Conservation (phyloP, 2,888 invertebrate species). For the Lycaena phlaeas region DNA sequence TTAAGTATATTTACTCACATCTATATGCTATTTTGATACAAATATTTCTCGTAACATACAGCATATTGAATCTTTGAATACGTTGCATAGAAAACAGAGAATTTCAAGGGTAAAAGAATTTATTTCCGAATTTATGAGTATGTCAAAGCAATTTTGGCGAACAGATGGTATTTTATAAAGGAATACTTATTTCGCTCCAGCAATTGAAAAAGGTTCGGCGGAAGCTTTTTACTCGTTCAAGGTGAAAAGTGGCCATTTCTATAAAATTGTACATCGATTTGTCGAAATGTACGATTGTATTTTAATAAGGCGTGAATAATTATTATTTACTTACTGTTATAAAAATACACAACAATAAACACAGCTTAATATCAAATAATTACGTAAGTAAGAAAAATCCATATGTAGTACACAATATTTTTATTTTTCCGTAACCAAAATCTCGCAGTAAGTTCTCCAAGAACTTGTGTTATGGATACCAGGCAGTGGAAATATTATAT, state of each 20-base stretch:
- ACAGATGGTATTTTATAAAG: conserved; percentile 22
- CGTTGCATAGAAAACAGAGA: conserved; percentile 9
- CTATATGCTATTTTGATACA: too few species aligned
- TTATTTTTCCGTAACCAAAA: too few species aligned
- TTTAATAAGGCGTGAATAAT: neutral
- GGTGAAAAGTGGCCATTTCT: conserved; percentile 36
- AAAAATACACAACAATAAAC: too few species aligned
- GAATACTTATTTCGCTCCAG: conserved; percentile 35
- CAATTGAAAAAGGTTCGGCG: conserved; percentile 34
- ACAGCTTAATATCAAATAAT: too few species aligned
- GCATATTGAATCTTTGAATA: conserved; percentile 3
- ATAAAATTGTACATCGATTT: conserved; percentile 32
- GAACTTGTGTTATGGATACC: too few species aligned
- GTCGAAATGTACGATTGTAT: conserved; percentile 17
- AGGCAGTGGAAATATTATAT: too few species aligned
- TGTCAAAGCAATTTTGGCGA: conserved; percentile 18
- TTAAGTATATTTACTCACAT: too few species aligned
- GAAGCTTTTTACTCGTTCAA: conserved; percentile 36
- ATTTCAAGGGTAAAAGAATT: conserved; percentile 9
- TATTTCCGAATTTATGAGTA: conserved; percentile 13
- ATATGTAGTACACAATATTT: too few species aligned
- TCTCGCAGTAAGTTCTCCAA: too few species aligned
- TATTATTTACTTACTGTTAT: too few species aligned
- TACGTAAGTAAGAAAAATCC: too few species aligned
- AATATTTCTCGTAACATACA: too few species aligned